A percentile compares a stretch with the other conserved stretches of the same genome.
Conservation (phyloP, 2,113 vertebrate species). For the Elanoides forficatus region DNA sequence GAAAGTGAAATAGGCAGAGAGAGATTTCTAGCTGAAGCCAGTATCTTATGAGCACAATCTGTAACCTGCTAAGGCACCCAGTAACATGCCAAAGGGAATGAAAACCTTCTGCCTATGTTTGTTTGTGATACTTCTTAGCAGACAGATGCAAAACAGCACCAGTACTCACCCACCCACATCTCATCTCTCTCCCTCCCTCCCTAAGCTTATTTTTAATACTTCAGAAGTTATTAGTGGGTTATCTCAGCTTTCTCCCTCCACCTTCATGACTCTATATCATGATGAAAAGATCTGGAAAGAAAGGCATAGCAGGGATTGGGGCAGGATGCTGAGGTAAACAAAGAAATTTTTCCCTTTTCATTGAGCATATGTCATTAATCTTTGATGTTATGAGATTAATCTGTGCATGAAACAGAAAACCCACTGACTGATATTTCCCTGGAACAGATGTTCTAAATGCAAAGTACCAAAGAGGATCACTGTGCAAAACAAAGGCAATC, state of each 20-base stretch:
- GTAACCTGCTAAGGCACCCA: neutral
- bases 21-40: neutral
- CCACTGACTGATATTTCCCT: neutral
- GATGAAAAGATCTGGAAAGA: neutral
- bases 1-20: neutral
- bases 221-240: neutral
- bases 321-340: neutral
- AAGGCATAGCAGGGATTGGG: neutral
- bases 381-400: constrained; percentile 14
- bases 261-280: neutral
- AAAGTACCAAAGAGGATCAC: neutral
- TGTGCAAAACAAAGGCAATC: neutral
- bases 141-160: neutral
- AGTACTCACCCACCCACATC: neutral
- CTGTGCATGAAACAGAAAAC: neutral
- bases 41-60: neutral
- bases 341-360: neutral
- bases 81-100: neutral
- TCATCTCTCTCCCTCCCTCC: neutral
- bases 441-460: constrained; percentile 11
- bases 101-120: neutral
- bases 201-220: neutral
- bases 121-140: neutral
- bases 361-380: neutral
- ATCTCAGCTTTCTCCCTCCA: neutral